These are phyloP conservation scores for Hyalella azteca DNA, from an alignment of 2,888 invertebrate species.

Conservation along the genomic window DNA sequence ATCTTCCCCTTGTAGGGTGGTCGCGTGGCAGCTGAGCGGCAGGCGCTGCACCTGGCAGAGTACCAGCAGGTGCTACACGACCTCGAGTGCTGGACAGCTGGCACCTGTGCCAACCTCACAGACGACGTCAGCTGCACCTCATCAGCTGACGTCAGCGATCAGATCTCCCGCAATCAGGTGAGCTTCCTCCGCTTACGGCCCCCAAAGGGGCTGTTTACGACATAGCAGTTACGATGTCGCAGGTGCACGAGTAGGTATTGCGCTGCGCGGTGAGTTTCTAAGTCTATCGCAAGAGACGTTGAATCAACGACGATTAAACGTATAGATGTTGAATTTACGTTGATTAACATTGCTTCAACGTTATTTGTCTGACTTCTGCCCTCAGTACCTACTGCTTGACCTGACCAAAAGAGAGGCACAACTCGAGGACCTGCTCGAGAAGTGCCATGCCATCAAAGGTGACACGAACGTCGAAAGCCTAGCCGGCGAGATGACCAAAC, in stretches of 20 bases:
- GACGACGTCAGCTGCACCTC: constrained; percentile 43
- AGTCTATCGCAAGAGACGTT: no score
- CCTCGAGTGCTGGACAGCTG: constrained; percentile 57
- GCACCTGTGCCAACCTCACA: constrained; percentile 53
- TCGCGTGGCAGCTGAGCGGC: constrained; percentile 48
- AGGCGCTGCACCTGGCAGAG: constrained; percentile 55
- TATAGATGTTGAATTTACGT: no score
- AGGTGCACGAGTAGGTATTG: not conserved
- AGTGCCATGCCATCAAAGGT: constrained; percentile 54
- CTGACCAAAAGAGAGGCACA: constrained; percentile 39
- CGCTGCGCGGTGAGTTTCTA: not conserved
- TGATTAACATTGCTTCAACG: no score
- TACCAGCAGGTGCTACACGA: constrained; percentile 56
- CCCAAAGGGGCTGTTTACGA: not conserved
- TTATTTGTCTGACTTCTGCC: not conserved
- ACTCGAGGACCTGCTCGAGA: constrained; percentile 45
- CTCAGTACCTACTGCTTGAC: constrained; percentile 42
- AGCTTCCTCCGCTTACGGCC: not conserved
- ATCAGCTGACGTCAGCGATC: constrained; percentile 47
- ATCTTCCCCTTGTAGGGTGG: constrained; percentile 43
- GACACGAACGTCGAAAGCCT: constrained; percentile 48
- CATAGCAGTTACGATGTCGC: no score
- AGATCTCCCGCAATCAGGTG: constrained; percentile 53
- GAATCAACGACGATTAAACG: no score
- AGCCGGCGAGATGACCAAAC: constrained; percentile 55